Percentiles rank a stretch among this genome's conserved stretches.
Evolutionary conservation across 2,888 invertebrate species (phyloP).

Genomic region (Congeria kusceri): DNA sequence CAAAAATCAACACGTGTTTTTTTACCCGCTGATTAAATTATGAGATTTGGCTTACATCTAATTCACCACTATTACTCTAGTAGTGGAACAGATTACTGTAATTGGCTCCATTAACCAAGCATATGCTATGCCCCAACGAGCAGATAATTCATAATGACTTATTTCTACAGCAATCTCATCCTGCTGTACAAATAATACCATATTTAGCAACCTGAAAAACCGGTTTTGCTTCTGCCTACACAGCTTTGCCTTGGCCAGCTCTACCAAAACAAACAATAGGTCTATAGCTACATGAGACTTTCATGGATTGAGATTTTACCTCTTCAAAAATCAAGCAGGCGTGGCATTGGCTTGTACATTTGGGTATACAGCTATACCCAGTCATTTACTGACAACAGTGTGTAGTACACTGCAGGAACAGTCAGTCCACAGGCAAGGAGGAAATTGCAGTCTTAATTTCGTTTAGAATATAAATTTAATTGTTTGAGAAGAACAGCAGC

Average conservation of each 20-base stretch:
- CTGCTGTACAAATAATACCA: too few species aligned
- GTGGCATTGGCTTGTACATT: slow-evolving; percentile 41
- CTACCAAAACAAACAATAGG: slow-evolving; percentile 24
- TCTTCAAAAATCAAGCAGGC: slow-evolving; percentile 38
- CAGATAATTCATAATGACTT: background rate
- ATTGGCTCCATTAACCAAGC: too few species aligned
- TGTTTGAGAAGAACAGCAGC: background rate
- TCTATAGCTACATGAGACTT: slow-evolving; percentile 25
- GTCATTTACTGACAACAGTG: too few species aligned
- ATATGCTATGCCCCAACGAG: too few species aligned
- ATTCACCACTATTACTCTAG: too few species aligned
- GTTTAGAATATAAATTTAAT: background rate
- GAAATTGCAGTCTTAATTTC: background rate
- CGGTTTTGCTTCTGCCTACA: too few species aligned
- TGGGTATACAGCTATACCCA: slow-evolving; percentile 23
- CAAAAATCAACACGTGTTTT: too few species aligned
- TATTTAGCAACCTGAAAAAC: too few species aligned
- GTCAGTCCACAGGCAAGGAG: background rate
- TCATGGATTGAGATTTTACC: slow-evolving; percentile 13
- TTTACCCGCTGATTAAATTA: too few species aligned
- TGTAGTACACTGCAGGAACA: background rate
- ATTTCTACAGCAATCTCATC: background rate
- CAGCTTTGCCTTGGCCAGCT: too few species aligned
- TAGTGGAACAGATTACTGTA: background rate
- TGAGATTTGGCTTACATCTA: too few species aligned